Evolutionary conservation across 2,113 vertebrate genomes (phyloP).

Genomic region (Suricata suricatta): DNA sequence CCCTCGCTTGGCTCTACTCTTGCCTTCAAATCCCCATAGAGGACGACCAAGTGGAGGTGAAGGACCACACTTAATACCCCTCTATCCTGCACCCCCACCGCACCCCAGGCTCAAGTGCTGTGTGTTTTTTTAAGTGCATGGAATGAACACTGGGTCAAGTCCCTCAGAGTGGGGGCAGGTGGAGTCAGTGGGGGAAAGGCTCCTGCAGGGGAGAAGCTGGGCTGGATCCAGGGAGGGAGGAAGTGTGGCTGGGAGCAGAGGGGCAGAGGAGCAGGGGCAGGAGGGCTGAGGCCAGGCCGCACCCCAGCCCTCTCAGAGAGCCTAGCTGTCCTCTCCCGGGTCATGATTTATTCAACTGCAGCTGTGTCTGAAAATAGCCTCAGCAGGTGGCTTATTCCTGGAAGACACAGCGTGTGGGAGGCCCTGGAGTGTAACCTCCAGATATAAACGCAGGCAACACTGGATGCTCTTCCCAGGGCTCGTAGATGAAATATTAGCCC

Average conservation of each 20-base stretch:
- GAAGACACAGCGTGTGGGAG: neutral
- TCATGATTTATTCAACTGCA: conserved; percentile 70
- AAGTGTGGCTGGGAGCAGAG: neutral
- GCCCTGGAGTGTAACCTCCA: neutral
- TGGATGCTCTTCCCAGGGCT: accelerated
- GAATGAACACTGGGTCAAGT: neutral
- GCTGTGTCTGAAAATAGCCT: conserved; percentile 59
- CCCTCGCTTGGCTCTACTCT: neutral
- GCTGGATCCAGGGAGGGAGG: neutral
- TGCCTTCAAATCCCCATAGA: neutral
- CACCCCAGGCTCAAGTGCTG: neutral
- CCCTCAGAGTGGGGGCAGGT: neutral
- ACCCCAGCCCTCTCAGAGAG: neutral
- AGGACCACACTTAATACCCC: neutral
- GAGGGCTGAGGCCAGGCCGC: neutral
- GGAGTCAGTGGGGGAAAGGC: neutral
- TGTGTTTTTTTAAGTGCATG: neutral
- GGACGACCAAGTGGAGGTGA: neutral
- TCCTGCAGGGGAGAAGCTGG: neutral
- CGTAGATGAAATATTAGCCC: neutral
- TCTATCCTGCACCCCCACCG: neutral
- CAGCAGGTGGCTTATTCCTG: neutral
- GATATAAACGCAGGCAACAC: neutral
- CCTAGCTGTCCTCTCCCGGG: neutral
- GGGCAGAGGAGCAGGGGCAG: too few species aligned